Base-by-base conservation (phyloP, 2,888 invertebrate genomes). In the Amaurobius ferox region DNA sequence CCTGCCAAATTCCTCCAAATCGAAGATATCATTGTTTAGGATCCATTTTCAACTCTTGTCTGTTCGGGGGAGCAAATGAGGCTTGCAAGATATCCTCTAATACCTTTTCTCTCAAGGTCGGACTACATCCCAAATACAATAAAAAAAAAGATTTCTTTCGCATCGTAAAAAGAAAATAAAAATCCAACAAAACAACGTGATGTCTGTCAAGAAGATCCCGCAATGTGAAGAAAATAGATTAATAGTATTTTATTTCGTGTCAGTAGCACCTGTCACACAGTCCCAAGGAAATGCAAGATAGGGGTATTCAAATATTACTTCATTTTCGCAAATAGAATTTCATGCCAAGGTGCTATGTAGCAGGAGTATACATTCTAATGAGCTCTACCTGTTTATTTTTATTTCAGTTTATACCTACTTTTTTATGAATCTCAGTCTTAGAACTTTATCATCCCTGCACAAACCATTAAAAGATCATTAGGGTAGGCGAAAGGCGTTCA, bases 171-270 rank as follows among this genome's bases (percentile, higher is more conserved):
- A 23, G 23, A 55, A 55, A 23, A 5, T 23, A 23, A 3, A 55
- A 44, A 55, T 23, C 2, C 5, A 55, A 55, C 2, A 16, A 23
- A 35, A 35, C 55, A 55, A 1, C 55, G 55, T 55, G 55, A 23
- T 55, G 55, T 55, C 55, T 3, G 55, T 55, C 55, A 55, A 55
- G 55, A 55, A 55, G 23, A 55, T 2, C 55, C 55, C 55, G 55
- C 55, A 3, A 55, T 55, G 55, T 55, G 55, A 23, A 55, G 55
- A 55, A 55, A 55, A 55, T 55, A 55, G 55, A 55, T 55, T 55
- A 55, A 55, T 55, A 23, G 11, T 23, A 55, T 55, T 55, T 55
- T 55, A 55, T 55, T 55, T 55, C 55, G 55, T 55, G 55, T 55
- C 55, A 23, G 55, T 23, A 55, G 11, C 55, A 55, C 55, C 55